Evolutionary conservation across 2,113 vertebrate genomes (phyloP).

Genomic region (Microcebus tavaratra): DNA sequence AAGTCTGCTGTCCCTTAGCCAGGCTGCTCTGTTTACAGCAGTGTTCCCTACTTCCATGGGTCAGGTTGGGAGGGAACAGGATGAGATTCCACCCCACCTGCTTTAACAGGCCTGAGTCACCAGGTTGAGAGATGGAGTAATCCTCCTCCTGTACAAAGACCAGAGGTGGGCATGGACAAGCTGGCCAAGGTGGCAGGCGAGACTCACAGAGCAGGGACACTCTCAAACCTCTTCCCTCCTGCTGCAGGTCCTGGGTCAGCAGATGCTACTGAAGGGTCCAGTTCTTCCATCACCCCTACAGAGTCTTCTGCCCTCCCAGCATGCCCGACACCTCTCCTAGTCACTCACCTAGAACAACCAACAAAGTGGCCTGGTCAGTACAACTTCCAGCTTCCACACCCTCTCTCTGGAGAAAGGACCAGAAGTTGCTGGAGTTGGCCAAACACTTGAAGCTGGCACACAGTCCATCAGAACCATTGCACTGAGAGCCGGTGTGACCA

Average conservation of each 20-base stretch:
- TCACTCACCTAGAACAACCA: neutral
- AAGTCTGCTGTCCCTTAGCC: neutral
- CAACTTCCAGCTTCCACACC: neutral
- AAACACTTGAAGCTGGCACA: neutral
- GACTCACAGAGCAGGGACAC: neutral
- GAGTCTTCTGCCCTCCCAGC: neutral
- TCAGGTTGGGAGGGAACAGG: neutral
- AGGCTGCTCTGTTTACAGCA: neutral
- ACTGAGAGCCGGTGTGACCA: neutral
- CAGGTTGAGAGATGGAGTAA: neutral
- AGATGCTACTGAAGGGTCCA: neutral
- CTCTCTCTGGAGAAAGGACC: fast-evolving
- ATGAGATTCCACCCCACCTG: neutral
- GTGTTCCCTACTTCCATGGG: neutral
- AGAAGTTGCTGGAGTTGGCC: neutral
- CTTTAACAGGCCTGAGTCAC: neutral
- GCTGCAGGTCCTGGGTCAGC: neutral
- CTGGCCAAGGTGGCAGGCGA: neutral
- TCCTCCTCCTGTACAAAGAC: neutral
- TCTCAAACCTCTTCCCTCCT: neutral
- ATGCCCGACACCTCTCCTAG: neutral
- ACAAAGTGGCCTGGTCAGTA: neutral
- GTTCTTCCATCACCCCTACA: neutral
- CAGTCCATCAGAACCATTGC: neutral
- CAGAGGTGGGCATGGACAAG: fast-evolving